Conservation (phyloP, 1,140 invertebrate species). For the Ceratina australensis region DNA sequence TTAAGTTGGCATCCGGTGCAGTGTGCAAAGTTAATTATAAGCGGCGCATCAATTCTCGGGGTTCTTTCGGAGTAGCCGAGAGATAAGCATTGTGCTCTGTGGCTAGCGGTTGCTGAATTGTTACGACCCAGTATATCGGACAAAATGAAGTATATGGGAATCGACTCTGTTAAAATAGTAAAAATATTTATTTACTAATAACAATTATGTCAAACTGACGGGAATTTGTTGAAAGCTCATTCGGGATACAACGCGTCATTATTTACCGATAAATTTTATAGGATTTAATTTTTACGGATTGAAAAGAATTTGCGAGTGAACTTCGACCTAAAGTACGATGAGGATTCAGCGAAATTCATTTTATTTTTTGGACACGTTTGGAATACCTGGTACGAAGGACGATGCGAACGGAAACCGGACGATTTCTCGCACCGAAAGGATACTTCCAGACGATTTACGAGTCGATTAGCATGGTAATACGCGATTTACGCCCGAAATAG, state of each 20-base stretch:
- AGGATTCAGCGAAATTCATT: slow-evolving; percentile 8
- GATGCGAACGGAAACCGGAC: slow-evolving; percentile 39
- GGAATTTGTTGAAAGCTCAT: too few relatives aligned
- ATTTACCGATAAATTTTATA: too few relatives aligned
- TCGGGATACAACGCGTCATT: too few relatives aligned
- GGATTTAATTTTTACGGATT: too few relatives aligned
- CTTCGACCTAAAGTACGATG: background rate
- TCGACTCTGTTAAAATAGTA: slow-evolving; percentile 14
- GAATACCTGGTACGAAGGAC: slow-evolving; percentile 37
- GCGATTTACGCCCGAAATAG: slow-evolving; percentile 62
- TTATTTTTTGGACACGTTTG: background rate
- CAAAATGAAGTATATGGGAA: slow-evolving; percentile 9
- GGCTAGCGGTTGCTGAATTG: slow-evolving; percentile 31
- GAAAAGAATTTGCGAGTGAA: too few relatives aligned
- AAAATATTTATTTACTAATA: background rate
- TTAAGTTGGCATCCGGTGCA: slow-evolving; percentile 23
- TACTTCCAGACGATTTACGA: slow-evolving; percentile 65
- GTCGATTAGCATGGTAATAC: slow-evolving; percentile 71
- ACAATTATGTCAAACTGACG: too few relatives aligned
- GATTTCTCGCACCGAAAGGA: slow-evolving; percentile 56
- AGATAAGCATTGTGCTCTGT: background rate
- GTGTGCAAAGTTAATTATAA: slow-evolving; percentile 40
- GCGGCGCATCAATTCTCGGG: slow-evolving; percentile 9
- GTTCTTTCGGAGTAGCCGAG: slow-evolving; percentile 18
- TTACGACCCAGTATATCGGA: too few relatives aligned